These are phyloP conservation scores for Xanthia icteritia DNA, from an alignment of 2,888 invertebrate species.

Conservation along the genomic window DNA sequence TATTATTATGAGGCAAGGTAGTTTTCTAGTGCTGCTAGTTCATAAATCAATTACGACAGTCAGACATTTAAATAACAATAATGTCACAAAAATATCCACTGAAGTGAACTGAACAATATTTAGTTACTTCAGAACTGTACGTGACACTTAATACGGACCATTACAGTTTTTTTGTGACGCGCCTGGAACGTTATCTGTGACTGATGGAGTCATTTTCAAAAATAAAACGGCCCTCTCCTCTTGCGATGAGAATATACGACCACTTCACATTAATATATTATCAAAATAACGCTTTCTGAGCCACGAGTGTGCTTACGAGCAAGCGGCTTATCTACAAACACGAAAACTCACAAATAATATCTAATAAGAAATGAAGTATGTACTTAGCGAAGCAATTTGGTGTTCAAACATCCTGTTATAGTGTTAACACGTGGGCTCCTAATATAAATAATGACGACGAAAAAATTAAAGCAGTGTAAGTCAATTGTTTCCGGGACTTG, in stretches of 20 bases:
- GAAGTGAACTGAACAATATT: constrained; percentile 80
- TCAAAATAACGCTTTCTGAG: constrained; percentile 83
- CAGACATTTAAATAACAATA: constrained; percentile 73
- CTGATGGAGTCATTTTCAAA: constrained; percentile 88
- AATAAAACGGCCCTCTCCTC: constrained; percentile 86
- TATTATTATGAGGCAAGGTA: constrained; percentile 37
- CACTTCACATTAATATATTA: constrained; percentile 87
- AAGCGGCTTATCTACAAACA: constrained; percentile 81
- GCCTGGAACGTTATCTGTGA: constrained; percentile 85
- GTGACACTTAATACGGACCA: constrained; percentile 81
- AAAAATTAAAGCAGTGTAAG: constrained; percentile 79
- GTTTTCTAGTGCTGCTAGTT: constrained; percentile 27
- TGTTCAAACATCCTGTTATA: constrained; percentile 87
- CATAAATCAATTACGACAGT: constrained; percentile 69
- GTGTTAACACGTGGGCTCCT: constrained; percentile 84
- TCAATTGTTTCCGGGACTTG: constrained; percentile 79
- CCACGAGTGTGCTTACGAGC: constrained; percentile 70
- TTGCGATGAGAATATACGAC: constrained; percentile 82
- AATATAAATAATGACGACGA: constrained; percentile 84
- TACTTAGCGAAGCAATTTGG: constrained; percentile 84
- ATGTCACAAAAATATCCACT: constrained; percentile 77
- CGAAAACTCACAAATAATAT: constrained; percentile 84
- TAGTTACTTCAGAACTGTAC: constrained; percentile 81
- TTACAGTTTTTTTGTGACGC: constrained; percentile 83
- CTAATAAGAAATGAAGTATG: constrained; percentile 86